phyloP scores from a whole-genome alignment of 2,888 invertebrate genomes.

The Tolmerus cingulatus region DNA sequence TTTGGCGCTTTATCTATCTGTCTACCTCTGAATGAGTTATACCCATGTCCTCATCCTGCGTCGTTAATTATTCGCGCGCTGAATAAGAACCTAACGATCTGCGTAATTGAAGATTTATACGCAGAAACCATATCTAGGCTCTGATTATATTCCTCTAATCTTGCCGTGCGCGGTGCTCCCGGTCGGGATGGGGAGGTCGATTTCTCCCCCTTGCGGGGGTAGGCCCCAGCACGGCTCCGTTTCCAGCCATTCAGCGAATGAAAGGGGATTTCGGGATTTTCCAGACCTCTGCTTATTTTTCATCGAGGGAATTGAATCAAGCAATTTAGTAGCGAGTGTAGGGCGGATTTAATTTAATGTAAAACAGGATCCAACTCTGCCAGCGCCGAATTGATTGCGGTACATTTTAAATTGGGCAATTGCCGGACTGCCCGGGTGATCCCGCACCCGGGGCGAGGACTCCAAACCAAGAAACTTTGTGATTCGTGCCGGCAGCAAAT shows the following conservation, averaged over 20 bases:
- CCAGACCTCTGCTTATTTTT: neutral
- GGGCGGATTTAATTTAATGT: neutral
- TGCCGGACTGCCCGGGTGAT: neutral
- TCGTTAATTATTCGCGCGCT: constrained; percentile 38
- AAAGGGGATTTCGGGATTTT: neutral
- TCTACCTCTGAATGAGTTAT: constrained; percentile 30
- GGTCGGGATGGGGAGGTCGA: neutral
- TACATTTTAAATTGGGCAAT: neutral
- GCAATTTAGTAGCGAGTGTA: neutral
- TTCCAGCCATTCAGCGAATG: neutral
- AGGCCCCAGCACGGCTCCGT: neutral
- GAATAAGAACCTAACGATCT: constrained; percentile 37
- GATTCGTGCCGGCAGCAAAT: neutral
- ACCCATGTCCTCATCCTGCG: constrained; percentile 32
- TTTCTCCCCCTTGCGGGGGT: neutral
- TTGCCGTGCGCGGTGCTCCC: neutral
- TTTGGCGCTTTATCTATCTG: constrained; percentile 10
- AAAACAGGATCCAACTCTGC: neutral
- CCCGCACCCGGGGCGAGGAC: neutral
- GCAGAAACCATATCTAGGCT: constrained; percentile 16
- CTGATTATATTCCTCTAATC: constrained; percentile 4
- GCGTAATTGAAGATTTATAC: constrained; percentile 39
- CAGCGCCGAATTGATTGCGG: neutral
- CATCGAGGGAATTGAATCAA: neutral
- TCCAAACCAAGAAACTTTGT: neutral